A percentile compares a stretch with the other conserved stretches of the same genome.
These are phyloP conservation scores for Ctenopoma multispine DNA, from an alignment of 2,797 vertebrate species.

Conservation along the genomic window DNA sequence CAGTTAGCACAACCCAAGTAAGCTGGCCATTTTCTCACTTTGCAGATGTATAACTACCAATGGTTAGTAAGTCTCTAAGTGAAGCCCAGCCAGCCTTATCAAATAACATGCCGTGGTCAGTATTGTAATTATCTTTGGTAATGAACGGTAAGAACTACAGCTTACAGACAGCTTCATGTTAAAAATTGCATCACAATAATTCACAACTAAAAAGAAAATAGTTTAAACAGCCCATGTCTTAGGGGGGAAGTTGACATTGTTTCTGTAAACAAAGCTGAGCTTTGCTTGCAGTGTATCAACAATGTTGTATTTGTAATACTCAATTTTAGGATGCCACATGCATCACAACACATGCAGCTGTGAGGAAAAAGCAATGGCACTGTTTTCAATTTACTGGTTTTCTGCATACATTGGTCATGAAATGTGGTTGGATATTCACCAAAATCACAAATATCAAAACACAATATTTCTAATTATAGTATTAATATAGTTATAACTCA, in stretches of 20 bases:
- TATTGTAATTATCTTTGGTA: neutral
- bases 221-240: neutral
- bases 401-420: too few relatives aligned
- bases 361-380: too few relatives aligned
- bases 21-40: neutral
- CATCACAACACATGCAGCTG: too few relatives aligned
- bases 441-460: too few relatives aligned
- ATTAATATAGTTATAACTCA: too few relatives aligned
- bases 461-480: too few relatives aligned
- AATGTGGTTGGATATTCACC: too few relatives aligned
- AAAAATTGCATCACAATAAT: neutral
- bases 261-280: neutral
- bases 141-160: too few relatives aligned
- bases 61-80: neutral
- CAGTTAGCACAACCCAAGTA: too few relatives aligned
- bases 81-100: neutral
- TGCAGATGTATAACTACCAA: neutral
- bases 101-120: slow-evolving; percentile 7
- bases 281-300: neutral
- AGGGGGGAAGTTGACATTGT: neutral
- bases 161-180: neutral
- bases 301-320: neutral
- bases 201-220: neutral
- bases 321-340: too few relatives aligned
- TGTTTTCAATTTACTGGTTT: too few relatives aligned